A percentile compares a stretch with the other conserved stretches of the same genome.
phyloP scores from a whole-genome alignment of 1,140 invertebrate genomes.

The Bombus balteatus region DNA sequence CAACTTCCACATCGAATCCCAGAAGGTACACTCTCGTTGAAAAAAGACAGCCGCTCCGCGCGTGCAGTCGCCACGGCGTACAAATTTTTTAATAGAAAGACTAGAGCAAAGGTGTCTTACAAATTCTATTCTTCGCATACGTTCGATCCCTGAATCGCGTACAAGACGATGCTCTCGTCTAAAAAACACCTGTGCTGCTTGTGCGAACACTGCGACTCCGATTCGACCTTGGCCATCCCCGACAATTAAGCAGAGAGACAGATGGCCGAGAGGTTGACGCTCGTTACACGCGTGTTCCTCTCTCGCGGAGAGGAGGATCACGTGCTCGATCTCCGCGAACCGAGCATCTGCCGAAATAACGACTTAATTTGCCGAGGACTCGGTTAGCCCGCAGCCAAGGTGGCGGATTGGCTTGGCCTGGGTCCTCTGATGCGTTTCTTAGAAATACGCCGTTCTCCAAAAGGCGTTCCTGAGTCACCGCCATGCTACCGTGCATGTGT shows the following conservation, averaged over 20 bases:
- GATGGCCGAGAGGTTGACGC: constrained; percentile 44
- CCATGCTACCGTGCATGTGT: constrained; percentile 18
- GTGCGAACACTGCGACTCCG: background rate
- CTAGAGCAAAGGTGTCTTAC: too few species aligned
- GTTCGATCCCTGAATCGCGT: background rate
- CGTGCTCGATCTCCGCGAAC: constrained; percentile 64
- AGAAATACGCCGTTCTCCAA: constrained; percentile 27
- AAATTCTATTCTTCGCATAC: too few species aligned
- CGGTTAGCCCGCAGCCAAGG: constrained; percentile 62
- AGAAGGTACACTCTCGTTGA: too few species aligned
- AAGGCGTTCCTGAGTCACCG: constrained; percentile 20
- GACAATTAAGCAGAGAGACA: constrained; percentile 52
- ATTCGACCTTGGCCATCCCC: background rate
- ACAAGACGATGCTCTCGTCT: background rate
- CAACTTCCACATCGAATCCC: too few species aligned
- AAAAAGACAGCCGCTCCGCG: too few species aligned
- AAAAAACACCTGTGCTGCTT: background rate
- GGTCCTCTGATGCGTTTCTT: constrained; percentile 47
- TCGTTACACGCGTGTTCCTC: constrained; percentile 44
- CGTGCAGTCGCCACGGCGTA: too few species aligned
- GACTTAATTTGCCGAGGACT: constrained; percentile 77
- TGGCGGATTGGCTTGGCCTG: constrained; percentile 41
- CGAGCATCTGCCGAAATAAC: constrained; percentile 81
- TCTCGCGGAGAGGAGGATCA: constrained; percentile 41
- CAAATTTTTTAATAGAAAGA: too few species aligned